Evolutionary conservation across 2,797 vertebrate species (phyloP).

Genomic region (Falco biarmicus): DNA sequence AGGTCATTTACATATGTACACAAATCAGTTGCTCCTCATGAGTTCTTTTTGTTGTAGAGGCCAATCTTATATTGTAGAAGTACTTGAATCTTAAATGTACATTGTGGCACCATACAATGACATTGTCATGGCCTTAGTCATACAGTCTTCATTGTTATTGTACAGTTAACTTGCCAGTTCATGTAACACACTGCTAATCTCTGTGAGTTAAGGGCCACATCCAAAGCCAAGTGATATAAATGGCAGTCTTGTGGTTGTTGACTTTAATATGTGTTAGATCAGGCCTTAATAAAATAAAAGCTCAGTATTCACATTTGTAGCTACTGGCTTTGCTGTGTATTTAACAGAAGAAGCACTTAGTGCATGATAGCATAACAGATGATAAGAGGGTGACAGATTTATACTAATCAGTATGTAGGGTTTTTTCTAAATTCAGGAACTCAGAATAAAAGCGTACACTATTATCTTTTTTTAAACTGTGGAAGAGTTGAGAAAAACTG

Average conservation of each 20-base stretch:
- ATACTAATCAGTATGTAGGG: not conserved
- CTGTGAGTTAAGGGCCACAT: not conserved
- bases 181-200: not conserved
- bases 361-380: not conserved
- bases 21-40: not conserved
- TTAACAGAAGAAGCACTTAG: not conserved
- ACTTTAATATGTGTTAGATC: not conserved
- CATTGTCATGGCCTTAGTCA: not conserved
- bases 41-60: not conserved
- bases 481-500: not conserved
- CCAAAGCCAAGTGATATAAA: not conserved
- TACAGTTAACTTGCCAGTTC: not conserved
- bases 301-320: not conserved
- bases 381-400: not conserved
- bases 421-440: not conserved
- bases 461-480: not conserved
- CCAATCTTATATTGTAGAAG: not conserved
- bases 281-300: not conserved
- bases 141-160: not conserved
- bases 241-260: not conserved
- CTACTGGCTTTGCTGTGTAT: not conserved
- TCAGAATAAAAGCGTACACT: not conserved
- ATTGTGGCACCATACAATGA: not conserved
- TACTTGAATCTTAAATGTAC: not conserved
- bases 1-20: not conserved